These are phyloP conservation scores for Eudyptes chrysolophus DNA, from an alignment of 2,113 vertebrate genomes.

Conservation along the genomic window DNA sequence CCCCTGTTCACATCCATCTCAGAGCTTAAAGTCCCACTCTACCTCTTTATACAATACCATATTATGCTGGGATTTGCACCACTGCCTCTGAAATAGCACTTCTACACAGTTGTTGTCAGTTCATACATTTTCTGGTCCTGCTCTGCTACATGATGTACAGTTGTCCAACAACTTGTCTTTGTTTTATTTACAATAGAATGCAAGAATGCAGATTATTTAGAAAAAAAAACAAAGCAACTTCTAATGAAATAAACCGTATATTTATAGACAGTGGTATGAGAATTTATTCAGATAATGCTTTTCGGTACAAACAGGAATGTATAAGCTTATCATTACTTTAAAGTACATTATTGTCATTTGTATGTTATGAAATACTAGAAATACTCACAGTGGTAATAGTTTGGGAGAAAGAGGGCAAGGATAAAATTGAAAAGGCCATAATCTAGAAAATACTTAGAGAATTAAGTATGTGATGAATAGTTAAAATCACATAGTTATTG, in stretches of 20 bases:
- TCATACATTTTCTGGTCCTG: background rate
- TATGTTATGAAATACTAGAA: background rate
- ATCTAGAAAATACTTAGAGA: background rate
- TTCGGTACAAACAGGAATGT: background rate
- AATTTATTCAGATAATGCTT: background rate
- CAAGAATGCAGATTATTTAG: background rate
- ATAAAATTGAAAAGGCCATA: background rate
- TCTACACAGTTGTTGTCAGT: background rate
- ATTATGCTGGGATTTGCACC: background rate
- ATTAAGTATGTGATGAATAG: background rate
- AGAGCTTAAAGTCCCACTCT: fast-evolving
- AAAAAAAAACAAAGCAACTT: fast-evolving
- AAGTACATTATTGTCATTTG: background rate
- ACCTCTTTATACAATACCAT: background rate
- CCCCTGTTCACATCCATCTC: background rate
- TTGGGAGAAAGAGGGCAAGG: background rate
- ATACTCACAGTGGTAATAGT: background rate
- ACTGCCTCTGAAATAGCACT: background rate
- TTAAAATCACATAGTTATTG: background rate
- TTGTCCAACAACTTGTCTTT: background rate
- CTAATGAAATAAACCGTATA: background rate
- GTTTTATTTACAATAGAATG: fast-evolving
- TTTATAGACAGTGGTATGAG: background rate
- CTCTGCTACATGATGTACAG: background rate
- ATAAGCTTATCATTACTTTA: background rate